Conservation (phyloP, 92 coral and sea anemone species). For the Pocillopora grandis region DNA sequence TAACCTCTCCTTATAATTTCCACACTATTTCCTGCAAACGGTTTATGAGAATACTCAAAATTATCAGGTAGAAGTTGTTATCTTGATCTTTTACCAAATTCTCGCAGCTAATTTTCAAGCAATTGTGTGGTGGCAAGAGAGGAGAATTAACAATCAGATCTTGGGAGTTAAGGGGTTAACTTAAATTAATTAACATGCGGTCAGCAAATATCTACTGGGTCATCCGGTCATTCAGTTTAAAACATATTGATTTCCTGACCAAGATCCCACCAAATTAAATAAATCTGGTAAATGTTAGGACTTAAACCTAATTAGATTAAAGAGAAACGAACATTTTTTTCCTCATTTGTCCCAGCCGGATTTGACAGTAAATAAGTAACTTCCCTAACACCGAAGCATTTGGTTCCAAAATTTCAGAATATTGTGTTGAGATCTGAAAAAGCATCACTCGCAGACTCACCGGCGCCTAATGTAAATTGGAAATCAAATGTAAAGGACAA, state of each 20-base stretch:
- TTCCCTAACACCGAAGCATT: not conserved
- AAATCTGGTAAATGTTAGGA: conserved; percentile 1
- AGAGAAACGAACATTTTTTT: not conserved
- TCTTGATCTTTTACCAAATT: too few relatives aligned
- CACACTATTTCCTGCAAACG: too few relatives aligned
- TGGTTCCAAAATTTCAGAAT: not conserved
- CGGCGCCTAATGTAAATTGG: conserved; percentile 25
- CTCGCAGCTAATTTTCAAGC: too few relatives aligned
- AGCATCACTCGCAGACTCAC: not conserved
- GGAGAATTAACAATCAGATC: too few relatives aligned
- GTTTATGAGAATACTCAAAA: too few relatives aligned
- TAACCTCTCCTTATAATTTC: too few relatives aligned
- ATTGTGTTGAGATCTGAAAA: conserved; percentile 17
- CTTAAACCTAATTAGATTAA: not conserved
- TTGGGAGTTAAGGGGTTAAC: too few relatives aligned
- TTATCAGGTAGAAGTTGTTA: too few relatives aligned
- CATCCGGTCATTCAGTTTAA: not conserved
- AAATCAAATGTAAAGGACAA: not conserved
- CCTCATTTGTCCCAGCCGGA: not conserved
- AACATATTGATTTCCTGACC: not conserved
- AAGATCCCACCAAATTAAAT: not conserved
- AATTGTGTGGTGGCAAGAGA: too few relatives aligned
- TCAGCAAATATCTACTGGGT: too few relatives aligned
- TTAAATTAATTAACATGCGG: too few relatives aligned
- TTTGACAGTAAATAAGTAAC: conserved; percentile 2